Conservation (phyloP, 64 coral and sea anemone genomes). For the Montipora efflorescens region DNA sequence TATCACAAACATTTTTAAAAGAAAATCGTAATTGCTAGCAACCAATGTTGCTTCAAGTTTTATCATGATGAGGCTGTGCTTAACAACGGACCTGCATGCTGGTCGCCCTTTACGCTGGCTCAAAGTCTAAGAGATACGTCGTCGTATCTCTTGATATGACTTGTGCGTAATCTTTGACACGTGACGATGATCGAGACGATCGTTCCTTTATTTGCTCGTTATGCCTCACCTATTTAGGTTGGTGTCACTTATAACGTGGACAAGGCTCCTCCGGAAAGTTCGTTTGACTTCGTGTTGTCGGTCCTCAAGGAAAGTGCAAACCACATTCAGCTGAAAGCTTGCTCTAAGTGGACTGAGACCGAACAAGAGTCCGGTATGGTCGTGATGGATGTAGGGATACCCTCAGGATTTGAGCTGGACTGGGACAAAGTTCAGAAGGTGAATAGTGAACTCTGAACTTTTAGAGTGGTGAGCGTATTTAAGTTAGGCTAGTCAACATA, state of each 20-base stretch:
- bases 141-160: no score
- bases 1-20: no score
- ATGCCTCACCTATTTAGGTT: constrained; percentile 35
- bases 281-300: constrained; percentile 71
- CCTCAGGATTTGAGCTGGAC: constrained; percentile 85
- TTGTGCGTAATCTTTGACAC: not conserved
- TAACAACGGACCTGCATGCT: no score
- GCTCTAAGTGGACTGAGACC: constrained; percentile 80
- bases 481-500: no score
- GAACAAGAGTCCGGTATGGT: constrained; percentile 84
- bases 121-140: no score
- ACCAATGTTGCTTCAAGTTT: no score
- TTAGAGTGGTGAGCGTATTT: not conserved
- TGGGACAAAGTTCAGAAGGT: constrained; percentile 77
- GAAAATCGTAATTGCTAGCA: no score
- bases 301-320: constrained; percentile 67
- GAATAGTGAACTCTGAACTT: not conserved
- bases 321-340: constrained; percentile 71
- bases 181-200: constrained; percentile 27
- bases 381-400: constrained; percentile 87
- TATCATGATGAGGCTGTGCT: no score
- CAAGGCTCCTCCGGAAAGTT: constrained; percentile 64
- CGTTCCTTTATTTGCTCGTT: not conserved
- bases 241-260: constrained; percentile 94
- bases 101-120: no score